Evolutionary conservation across 2,888 invertebrate species (phyloP), one percentile per base, ranked within the genome.

Genomic region (Falcaria lacertinaria): DNA sequence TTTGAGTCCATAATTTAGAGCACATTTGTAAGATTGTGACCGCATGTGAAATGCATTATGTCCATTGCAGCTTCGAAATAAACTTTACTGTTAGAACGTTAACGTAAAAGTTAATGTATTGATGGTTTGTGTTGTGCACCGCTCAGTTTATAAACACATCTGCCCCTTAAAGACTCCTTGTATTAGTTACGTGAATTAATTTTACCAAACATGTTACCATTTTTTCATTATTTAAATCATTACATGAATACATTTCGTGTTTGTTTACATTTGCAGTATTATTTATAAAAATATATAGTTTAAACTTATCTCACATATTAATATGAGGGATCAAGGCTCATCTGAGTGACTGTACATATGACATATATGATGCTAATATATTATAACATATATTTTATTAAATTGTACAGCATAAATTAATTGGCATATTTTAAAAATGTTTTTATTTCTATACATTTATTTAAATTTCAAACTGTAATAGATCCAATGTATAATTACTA

Each of bases 191-290:
- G 69, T 64, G 64, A 52, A 16, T 51, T 64, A 51, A 56, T 52
- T 64, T 79, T 78, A 77, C 74, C 75, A 71, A 63, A 63, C 65
- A 60, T 69, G 77, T 80, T 79, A 79, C 78, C 79, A 79, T 75
- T 73, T 67, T 64, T 57, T 60, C n/a, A 58, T 67, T 60, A 52
- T 46, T 70, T 66, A 59, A 58, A 64, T 62, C 62, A 59, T 56
- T 56, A 57, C 55, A 54, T 52, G 48, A 60, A 49, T 46, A 46
- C n/a, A n/a, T n/a, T n/a, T n/a, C n/a, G n/a, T n/a, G n/a, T n/a
- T n/a, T n/a, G n/a, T n/a, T n/a, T n/a, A n/a, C n/a, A n/a, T n/a
- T n/a, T n/a, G n/a, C n/a, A 59, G 52, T 56, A 49, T 64, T 60
- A 49, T 65, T 60, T 65, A 48, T 59, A 56, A 61, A 60, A 58